Conservation (phyloP, 2,888 invertebrate genomes). For the Sminthurinus aureus region DNA sequence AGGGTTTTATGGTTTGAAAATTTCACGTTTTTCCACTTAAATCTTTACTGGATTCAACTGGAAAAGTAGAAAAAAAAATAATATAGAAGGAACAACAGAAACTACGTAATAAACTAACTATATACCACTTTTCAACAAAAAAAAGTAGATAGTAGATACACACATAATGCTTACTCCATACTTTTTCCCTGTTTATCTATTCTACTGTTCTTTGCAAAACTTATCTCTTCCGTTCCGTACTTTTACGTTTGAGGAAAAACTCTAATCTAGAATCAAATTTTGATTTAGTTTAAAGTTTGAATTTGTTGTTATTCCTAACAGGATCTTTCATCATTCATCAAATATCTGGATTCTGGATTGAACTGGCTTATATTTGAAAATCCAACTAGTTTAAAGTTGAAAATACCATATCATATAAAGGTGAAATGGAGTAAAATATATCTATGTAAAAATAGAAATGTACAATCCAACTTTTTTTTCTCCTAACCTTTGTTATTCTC, state of each 20-base stretch:
- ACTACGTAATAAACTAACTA: no score
- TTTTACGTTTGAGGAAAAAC: neutral
- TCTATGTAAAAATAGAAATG: neutral
- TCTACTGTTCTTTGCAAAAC: neutral
- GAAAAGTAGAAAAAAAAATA: neutral
- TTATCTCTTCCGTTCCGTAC: neutral
- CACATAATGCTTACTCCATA: neutral
- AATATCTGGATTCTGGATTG: neutral
- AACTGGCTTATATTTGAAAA: neutral
- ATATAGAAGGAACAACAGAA: neutral
- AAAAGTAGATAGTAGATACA: neutral
- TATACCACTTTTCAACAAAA: neutral
- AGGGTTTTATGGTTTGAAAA: neutral
- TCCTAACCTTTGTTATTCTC: neutral
- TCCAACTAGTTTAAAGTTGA: constrained; percentile 5
- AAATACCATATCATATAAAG: neutral
- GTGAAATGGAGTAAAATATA: neutral
- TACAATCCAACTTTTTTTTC: neutral
- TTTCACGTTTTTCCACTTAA: neutral
- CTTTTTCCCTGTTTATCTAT: neutral
- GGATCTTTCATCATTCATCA: neutral
- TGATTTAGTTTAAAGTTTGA: neutral
- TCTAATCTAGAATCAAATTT: neutral
- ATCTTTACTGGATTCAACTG: neutral
- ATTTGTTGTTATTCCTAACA: neutral